Conservation (phyloP, 2,797 vertebrate species). For the Argya squamiceps region DNA sequence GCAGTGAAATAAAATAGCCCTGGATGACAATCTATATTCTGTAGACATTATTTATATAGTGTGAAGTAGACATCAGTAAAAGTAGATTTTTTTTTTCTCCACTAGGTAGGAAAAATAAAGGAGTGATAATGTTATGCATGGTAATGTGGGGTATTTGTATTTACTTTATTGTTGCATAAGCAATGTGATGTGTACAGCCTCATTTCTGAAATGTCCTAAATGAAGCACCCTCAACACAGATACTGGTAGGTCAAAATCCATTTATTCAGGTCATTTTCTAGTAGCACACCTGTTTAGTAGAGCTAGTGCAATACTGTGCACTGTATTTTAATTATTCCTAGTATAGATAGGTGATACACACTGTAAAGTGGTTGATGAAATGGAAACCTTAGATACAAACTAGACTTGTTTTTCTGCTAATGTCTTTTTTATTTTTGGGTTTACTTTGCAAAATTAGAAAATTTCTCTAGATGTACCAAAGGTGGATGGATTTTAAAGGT, state of each 20-base stretch:
- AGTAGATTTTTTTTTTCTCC: background rate
- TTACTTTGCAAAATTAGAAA: background rate
- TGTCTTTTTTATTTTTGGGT: background rate
- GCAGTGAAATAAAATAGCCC: conserved; percentile 1
- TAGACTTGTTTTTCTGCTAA: background rate
- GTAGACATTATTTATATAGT: background rate
- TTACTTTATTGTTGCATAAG: background rate
- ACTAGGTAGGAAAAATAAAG: background rate
- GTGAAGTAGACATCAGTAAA: background rate
- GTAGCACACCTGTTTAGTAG: background rate
- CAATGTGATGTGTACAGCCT: background rate
- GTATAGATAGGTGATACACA: background rate
- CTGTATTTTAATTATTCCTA: background rate
- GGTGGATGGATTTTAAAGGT: background rate
- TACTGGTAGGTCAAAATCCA: background rate
- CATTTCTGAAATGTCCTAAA: background rate
- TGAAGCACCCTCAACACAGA: background rate
- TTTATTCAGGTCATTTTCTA: background rate
- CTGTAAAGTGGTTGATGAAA: background rate
- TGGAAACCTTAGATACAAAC: background rate
- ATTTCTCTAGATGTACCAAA: background rate
- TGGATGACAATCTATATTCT: background rate
- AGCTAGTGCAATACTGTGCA: background rate
- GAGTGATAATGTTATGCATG: background rate
- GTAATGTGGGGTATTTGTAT: background rate